Evolutionary conservation across 2,888 invertebrate genomes (phyloP).

Genomic region (Ormyrus thymus): DNA sequence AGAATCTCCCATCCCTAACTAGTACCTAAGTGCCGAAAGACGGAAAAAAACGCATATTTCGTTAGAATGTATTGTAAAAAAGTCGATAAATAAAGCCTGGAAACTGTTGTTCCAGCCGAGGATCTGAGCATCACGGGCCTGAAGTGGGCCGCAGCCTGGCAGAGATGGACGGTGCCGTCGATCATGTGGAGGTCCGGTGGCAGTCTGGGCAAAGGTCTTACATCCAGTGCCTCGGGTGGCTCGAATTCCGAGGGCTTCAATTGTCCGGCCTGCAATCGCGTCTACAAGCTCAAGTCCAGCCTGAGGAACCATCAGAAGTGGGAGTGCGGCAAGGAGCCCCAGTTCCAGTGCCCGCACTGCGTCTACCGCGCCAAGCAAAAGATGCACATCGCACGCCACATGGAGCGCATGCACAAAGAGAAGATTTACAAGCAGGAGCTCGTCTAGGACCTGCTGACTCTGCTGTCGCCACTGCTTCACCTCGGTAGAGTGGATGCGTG

Average conservation of each 20-base stretch:
- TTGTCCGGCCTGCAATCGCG: constrained; percentile 88
- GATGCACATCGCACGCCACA: constrained; percentile 75
- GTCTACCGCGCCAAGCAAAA: constrained; percentile 74
- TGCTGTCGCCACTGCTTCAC: no score
- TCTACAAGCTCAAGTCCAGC: constrained; percentile 91
- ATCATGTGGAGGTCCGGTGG: constrained; percentile 74
- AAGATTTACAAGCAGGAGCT: constrained; percentile 73
- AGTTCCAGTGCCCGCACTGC: constrained; percentile 75
- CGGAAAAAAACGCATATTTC: constrained; percentile 9
- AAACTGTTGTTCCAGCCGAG: constrained; percentile 77
- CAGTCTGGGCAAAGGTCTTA: constrained; percentile 69
- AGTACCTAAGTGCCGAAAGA: constrained; percentile 29
- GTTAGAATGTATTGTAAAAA: constrained; percentile 42
- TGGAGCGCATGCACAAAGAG: constrained; percentile 76
- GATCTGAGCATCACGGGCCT: constrained; percentile 86
- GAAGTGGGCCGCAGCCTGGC: constrained; percentile 83
- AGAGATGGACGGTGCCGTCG: constrained; percentile 73
- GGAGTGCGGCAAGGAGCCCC: constrained; percentile 75
- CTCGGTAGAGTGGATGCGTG: no score
- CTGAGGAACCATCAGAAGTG: constrained; percentile 74
- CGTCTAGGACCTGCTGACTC: constrained; percentile 62
- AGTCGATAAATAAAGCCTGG: constrained; percentile 53
- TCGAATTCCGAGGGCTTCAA: constrained; percentile 79
- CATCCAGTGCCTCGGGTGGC: constrained; percentile 59
- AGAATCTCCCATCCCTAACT: constrained; percentile 3